These are phyloP conservation scores for Barnardius zonarius DNA, from an alignment of 2,113 vertebrate species.

Conservation along the genomic window DNA sequence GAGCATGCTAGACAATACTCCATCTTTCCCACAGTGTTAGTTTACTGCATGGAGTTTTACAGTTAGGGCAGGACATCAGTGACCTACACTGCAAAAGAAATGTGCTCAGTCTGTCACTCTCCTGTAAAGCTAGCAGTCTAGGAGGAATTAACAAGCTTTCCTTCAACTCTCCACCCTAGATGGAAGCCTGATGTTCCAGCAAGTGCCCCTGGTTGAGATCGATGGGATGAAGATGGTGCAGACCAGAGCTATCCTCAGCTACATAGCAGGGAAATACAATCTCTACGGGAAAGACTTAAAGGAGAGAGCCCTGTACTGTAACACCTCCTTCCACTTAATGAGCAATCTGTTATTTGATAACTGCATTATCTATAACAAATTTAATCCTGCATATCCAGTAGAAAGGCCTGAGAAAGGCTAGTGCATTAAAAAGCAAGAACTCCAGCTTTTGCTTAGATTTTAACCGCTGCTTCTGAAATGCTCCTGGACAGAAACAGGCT, in stretches of 20 bases:
- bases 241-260: constrained; percentile 85
- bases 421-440: not conserved
- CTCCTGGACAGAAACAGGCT: not conserved
- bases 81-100: not conserved
- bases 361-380: not conserved
- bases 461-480: not conserved
- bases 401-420: not conserved
- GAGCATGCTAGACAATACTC: not conserved
- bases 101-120: not conserved
- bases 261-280: constrained; percentile 88
- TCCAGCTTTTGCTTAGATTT: not conserved
- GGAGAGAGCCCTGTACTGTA: constrained; percentile 81
- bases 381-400: not conserved
- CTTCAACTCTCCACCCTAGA: constrained; percentile 15
- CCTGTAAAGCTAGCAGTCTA: not conserved
- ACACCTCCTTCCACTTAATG: not conserved
- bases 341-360: not conserved
- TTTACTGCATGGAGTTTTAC: not conserved
- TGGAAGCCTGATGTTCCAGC: constrained; percentile 84
- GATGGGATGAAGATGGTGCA: constrained; percentile 91
- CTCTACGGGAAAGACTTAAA: constrained; percentile 84
- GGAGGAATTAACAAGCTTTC: not conserved
- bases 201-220: constrained; percentile 90
- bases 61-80: not conserved
- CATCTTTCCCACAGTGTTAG: not conserved